phyloP scores from a whole-genome alignment of 2,797 vertebrate genomes.

The Gymnodraco acuticeps region DNA sequence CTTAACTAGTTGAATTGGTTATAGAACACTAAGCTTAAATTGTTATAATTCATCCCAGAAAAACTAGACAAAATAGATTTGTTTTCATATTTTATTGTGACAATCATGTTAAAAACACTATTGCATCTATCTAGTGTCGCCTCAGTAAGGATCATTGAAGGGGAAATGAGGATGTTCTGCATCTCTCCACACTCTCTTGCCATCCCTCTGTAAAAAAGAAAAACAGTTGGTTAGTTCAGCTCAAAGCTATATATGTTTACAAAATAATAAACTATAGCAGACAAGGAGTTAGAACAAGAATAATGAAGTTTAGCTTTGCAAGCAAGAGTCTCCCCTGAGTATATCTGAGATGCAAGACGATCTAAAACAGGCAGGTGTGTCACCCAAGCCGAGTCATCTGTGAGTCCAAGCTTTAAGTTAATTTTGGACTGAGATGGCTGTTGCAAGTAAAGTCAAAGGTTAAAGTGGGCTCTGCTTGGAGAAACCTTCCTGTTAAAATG shows the following conservation, averaged over 20 bases:
- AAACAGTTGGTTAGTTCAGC: background rate
- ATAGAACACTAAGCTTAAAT: background rate
- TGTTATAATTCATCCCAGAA: background rate
- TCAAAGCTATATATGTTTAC: background rate
- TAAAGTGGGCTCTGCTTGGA: background rate
- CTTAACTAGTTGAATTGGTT: background rate
- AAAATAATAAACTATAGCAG: background rate
- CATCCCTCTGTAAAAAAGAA: slow-evolving; percentile 67
- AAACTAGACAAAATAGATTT: too few relatives aligned
- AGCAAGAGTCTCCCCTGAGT: background rate
- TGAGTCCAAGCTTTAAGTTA: slow-evolving; percentile 5
- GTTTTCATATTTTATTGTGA: too few relatives aligned
- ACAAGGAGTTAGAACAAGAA: background rate
- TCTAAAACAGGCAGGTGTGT: slow-evolving; percentile 17
- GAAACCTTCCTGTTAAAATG: background rate
- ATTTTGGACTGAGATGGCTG: slow-evolving; percentile 9
- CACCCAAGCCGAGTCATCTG: slow-evolving; percentile 3
- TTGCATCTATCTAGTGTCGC: background rate
- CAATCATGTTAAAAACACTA: background rate
- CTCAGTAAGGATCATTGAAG: slow-evolving; percentile 79
- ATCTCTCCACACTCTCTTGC: slow-evolving; percentile 81
- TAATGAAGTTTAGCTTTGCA: background rate
- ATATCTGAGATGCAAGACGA: background rate
- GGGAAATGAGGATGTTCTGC: slow-evolving; percentile 84
- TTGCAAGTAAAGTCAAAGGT: slow-evolving; percentile 2